Base-by-base conservation (phyloP, 2,888 invertebrate species). In the Chymomyza amoena region DNA sequence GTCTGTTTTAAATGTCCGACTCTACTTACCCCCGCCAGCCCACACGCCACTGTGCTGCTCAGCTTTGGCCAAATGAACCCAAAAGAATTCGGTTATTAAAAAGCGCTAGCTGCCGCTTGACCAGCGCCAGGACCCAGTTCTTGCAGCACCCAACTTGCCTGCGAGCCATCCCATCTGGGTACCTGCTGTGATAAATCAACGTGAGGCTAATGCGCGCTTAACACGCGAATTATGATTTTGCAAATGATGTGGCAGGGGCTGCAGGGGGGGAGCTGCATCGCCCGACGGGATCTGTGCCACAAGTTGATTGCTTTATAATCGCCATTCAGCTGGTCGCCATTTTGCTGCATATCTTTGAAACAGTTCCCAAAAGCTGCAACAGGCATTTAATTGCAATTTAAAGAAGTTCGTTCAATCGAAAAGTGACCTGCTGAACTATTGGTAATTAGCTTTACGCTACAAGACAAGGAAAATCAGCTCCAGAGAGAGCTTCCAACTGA, bases 171-270 rank as follows among this genome's bases (percentile, higher is more conserved):
- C 50, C 45, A n/a, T n/a, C n/a, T n/a, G 6, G 39, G n/a, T 77
- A 86, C 88, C 84, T 87, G 88, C 88, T 87, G 86, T 83, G 88
- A 89, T 85, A 87, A 87, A 88, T 87, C 90, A 89, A 89, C 90
- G 89, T 87, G 90, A 89, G 89, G 86, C 90, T 89, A 89, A 89
- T 89, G 89, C 89, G 82, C 81, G 80, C 86, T 89, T 89, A 89
- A 80, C 89, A 89, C 90, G 89, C 89, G 89, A 89, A 89, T 89
- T 89, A 89, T 89, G 89, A 89, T 89, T 89, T 88, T 89, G 84
- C 78, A 78, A 87, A 84, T 86, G 84, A 78, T 81, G 87, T 75
- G 81, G 71, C 57, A 45, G 66, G 57, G 39, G n/a, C n/a, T 61
- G 62, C 45, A 61, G 51, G 4, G 54, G 16, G 18, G 32, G 20